Evolutionary conservation across 2,113 vertebrate species (phyloP).

Genomic region (Brienomyrus longianalis): DNA sequence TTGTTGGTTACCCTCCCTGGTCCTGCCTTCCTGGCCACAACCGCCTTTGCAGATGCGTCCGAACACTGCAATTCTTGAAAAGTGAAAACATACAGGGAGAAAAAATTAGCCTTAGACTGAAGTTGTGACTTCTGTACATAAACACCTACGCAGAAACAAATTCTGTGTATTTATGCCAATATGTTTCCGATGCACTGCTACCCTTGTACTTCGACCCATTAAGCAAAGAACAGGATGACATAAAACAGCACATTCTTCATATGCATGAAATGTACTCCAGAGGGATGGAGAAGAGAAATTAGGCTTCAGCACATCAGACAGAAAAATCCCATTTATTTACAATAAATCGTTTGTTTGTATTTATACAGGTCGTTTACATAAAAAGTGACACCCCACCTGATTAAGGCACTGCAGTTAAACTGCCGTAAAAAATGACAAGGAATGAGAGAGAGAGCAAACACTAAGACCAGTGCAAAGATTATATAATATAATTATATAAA

Average conservation of each 20-base stretch:
- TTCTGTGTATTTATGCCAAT: neutral
- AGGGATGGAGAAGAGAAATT: neutral
- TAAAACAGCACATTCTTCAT: neutral
- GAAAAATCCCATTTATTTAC: slow-evolving; percentile 28
- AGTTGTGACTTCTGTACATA: neutral
- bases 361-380: slow-evolving; percentile 16
- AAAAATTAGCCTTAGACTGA: neutral
- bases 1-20: neutral
- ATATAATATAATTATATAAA: neutral
- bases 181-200: neutral
- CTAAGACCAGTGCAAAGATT: neutral
- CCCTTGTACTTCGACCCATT: neutral
- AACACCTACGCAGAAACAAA: neutral
- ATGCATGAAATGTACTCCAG: neutral
- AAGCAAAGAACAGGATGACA: neutral
- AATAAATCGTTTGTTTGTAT: slow-evolving; percentile 18
- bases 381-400: neutral
- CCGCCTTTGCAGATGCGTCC: neutral
- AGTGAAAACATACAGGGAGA: neutral
- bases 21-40: neutral
- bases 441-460: neutral
- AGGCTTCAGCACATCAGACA: neutral
- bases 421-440: neutral
- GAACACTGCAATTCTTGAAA: neutral
- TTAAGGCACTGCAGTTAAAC: slow-evolving; percentile 13